Percentiles rank a stretch among this genome's conserved stretches.
These are phyloP conservation scores for Steinernema feltiae DNA, from an alignment of 1,140 invertebrate species.

Conservation along the genomic window DNA sequence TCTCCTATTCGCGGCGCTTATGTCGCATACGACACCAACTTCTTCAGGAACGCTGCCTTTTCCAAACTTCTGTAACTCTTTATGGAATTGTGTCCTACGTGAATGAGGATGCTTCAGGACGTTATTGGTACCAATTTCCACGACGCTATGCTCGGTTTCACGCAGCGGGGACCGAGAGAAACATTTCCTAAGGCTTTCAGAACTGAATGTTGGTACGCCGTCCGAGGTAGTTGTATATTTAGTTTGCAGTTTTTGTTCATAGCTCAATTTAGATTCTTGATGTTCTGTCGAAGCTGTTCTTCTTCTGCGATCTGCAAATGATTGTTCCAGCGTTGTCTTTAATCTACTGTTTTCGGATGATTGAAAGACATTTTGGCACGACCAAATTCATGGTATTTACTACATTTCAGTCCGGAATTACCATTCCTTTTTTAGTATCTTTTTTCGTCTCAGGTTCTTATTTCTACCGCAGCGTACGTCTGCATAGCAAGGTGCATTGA, in stretches of 20 bases:
- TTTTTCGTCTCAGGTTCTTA: not conserved
- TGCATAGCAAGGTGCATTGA: too few species aligned
- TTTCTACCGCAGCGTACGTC: not conserved
- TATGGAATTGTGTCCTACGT: not conserved
- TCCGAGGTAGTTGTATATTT: too few species aligned
- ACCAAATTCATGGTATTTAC: not conserved
- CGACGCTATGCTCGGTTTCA: not conserved
- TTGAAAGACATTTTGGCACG: not conserved
- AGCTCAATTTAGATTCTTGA: not conserved
- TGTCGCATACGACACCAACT: not conserved
- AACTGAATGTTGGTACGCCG: not conserved
- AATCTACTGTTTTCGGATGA: not conserved
- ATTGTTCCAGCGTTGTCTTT: not conserved
- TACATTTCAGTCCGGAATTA: not conserved
- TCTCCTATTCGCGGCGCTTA: not conserved
- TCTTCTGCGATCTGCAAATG: not conserved
- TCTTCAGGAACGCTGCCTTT: conserved; percentile 5
- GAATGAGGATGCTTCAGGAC: conserved; percentile 26
- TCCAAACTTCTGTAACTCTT: not conserved
- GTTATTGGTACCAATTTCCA: not conserved
- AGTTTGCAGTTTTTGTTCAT: too few species aligned
- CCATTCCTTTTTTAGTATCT: not conserved
- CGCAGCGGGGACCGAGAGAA: not conserved
- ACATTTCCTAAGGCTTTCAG: not conserved
- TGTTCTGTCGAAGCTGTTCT: not conserved